Evolutionary conservation across 1,140 invertebrate genomes (phyloP), one percentile per base, ranked within the genome.

Genomic region (Diploscapter pachys): DNA sequence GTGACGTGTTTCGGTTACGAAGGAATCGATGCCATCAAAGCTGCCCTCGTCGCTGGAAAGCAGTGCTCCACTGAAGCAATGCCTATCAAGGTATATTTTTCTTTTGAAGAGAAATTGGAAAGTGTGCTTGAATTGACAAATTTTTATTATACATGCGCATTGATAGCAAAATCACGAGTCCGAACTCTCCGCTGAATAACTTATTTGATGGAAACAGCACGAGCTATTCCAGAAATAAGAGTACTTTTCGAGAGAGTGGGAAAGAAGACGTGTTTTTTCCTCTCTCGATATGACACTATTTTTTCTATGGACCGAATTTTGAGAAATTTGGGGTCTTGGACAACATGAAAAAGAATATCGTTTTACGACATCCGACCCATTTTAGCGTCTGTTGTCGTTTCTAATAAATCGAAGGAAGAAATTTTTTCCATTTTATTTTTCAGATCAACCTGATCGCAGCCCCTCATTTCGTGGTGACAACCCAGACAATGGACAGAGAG

Each of bases 11-110:
- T 93, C 4, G 89, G 89, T 74, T 98, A 97, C 85, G 96, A 99
- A 87, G 97, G 97, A 52, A 97, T 99, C 81, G 96, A 99, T 89
- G 97, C 97, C 57, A 95, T 99, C 0, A 98, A 98, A 87, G 89
- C 91, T 73, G 95, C 97, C 0, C 87, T 99, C 3, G 92, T 91
- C 86, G 90, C 93, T 85, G 97, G 97, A 3, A 89, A 99, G n/a
- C 91, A 92, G 66, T 89, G 94, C 57, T 96, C 95, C 3, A 96
- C 93, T 5, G 91, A 93, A 82, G 92, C 94, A 78, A 90, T 98
- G 87, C 94, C 94, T 5, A 95, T 99, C 78, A 97, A 96, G 88
- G 89, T 89, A 80, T 8, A 31, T 13, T 31, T 79, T 64, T 67
- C 9, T 31, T 31, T 31, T 31, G 31, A 31, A 31, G 31, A 31